These are phyloP conservation scores for Ennomos fuscantarius DNA, from an alignment of 2,888 invertebrate genomes.

Conservation along the genomic window DNA sequence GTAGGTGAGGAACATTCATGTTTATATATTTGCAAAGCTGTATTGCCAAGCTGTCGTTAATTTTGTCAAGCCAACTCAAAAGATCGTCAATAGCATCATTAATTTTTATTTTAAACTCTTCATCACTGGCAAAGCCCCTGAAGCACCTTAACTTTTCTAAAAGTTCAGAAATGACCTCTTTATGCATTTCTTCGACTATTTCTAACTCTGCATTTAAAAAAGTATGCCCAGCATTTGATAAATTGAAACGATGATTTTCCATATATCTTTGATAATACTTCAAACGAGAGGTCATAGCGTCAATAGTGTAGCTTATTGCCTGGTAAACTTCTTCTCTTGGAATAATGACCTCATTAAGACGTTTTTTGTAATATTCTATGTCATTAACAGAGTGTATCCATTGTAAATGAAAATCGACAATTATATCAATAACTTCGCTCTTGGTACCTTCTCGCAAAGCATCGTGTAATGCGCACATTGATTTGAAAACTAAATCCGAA, in stretches of 20 bases:
- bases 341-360: constrained; percentile 40
- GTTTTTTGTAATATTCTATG: constrained; percentile 61
- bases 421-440: constrained; percentile 55
- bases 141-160: constrained; percentile 64
- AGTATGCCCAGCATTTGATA: constrained; percentile 55
- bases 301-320: constrained; percentile 68
- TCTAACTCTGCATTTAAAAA: constrained; percentile 67
- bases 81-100: constrained; percentile 58
- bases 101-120: constrained; percentile 59
- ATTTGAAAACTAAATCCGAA: constrained; percentile 65
- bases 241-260: constrained; percentile 50
- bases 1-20: constrained; percentile 55
- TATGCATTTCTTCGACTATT: constrained; percentile 77
- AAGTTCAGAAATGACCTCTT: constrained; percentile 55
- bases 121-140: constrained; percentile 50
- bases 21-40: constrained; percentile 62
- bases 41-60: constrained; percentile 63
- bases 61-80: constrained; percentile 71
- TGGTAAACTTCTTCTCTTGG: constrained; percentile 60
- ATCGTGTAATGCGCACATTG: constrained; percentile 61
- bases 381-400: constrained; percentile 72
- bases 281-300: constrained; percentile 60
- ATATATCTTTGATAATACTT: constrained; percentile 68
- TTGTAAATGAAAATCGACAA: constrained; percentile 72
- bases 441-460: constrained; percentile 52